Evolutionary conservation across 2,113 vertebrate species (phyloP).

Genomic region (Catharus bicknelli): DNA sequence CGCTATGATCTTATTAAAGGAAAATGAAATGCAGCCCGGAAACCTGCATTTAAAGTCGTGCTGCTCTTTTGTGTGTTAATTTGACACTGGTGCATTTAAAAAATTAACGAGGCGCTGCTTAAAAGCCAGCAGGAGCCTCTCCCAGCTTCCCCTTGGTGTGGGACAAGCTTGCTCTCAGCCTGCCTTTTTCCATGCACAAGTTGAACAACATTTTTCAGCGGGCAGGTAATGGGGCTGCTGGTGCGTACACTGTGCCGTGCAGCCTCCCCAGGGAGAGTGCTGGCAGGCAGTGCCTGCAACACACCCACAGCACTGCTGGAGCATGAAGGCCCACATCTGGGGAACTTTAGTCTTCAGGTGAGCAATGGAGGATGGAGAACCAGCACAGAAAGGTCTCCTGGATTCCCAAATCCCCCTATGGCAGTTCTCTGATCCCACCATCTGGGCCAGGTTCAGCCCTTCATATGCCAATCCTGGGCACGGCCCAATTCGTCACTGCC

Average conservation of each 20-base stretch:
- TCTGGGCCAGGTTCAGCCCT: background rate
- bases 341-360: background rate
- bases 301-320: background rate
- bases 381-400: background rate
- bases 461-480: background rate
- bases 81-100: slow-evolving; percentile 55
- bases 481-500: background rate
- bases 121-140: slow-evolving; percentile 53
- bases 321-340: background rate
- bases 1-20: slow-evolving; percentile 59
- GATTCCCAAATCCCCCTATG: background rate
- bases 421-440: background rate
- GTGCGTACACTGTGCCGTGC: background rate
- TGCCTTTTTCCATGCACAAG: slow-evolving; percentile 53
- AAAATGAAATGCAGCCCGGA: slow-evolving; percentile 34
- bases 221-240: slow-evolving; percentile 57
- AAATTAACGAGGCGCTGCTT: slow-evolving; percentile 61
- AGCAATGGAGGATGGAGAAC: background rate
- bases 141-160: slow-evolving; percentile 47
- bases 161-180: slow-evolving; percentile 54
- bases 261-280: background rate
- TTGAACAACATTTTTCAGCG: slow-evolving; percentile 52
- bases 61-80: slow-evolving; percentile 63
- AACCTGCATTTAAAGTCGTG: slow-evolving; percentile 52
- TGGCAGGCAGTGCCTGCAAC: slow-evolving; percentile 28